phyloP scores from a whole-genome alignment of 2,113 vertebrate genomes.

The Colius striatus region DNA sequence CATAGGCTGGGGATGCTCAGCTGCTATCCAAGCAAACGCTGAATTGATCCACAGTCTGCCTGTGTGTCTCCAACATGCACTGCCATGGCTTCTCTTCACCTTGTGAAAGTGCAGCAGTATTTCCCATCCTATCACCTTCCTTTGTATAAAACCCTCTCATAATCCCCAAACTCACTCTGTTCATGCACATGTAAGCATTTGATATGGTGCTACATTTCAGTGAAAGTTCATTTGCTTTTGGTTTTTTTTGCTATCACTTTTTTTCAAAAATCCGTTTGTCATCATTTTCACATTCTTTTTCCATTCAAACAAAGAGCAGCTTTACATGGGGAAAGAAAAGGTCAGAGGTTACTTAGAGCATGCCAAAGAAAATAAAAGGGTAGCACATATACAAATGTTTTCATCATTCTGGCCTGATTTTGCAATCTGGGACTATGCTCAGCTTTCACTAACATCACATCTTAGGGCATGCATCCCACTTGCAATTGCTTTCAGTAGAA shows the following conservation, averaged over 20 bases:
- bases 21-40: not conserved
- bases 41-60: rapidly evolving
- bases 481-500: constrained; percentile 49
- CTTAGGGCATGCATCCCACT: constrained; percentile 53
- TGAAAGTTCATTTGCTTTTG: constrained; percentile 58
- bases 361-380: constrained; percentile 69
- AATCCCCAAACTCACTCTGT: not conserved
- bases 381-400: constrained; percentile 71
- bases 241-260: constrained; percentile 29
- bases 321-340: constrained; percentile 49
- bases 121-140: not conserved
- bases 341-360: constrained; percentile 46
- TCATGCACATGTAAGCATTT: not conserved
- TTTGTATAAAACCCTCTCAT: not conserved
- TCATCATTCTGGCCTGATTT: constrained; percentile 64
- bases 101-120: not conserved
- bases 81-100: not conserved
- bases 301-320: constrained; percentile 62
- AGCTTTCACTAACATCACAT: constrained; percentile 63
- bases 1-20: not conserved
- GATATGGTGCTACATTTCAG: constrained; percentile 1
- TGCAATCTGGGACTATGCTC: constrained; percentile 62
- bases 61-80: not conserved
- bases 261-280: constrained; percentile 61
- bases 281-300: constrained; percentile 61